These are phyloP conservation scores for Eupeodes corollae DNA, from an alignment of 1,140 invertebrate species.

Conservation along the genomic window DNA sequence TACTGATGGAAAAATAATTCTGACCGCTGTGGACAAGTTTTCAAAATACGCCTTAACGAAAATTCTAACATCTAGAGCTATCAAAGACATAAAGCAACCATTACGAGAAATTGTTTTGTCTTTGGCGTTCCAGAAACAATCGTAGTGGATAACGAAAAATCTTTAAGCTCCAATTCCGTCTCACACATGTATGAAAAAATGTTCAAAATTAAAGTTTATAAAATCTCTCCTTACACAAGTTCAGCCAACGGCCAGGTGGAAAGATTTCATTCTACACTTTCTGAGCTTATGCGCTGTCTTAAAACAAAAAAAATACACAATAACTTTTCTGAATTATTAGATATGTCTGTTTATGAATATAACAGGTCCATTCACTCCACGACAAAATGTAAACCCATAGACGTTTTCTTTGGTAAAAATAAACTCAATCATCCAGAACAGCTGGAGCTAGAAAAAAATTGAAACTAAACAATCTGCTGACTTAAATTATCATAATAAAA, in stretches of 20 bases:
- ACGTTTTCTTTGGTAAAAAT: background rate
- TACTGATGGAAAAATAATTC: background rate
- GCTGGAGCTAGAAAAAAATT: background rate
- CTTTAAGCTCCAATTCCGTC: background rate
- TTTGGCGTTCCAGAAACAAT: background rate
- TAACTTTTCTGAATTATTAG: background rate
- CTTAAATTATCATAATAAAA: constrained; percentile 4
- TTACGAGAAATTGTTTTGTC: too few species aligned
- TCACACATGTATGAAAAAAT: background rate
- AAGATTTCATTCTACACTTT: background rate
- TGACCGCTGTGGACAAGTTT: background rate
- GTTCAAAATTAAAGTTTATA: background rate
- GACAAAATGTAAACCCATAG: background rate
- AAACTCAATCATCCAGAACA: background rate
- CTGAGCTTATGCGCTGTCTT: background rate
- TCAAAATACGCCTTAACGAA: background rate
- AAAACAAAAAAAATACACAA: background rate
- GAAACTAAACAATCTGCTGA: constrained; percentile 3
- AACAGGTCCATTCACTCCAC: too few species aligned
- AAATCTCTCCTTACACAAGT: background rate
- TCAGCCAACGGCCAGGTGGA: background rate
- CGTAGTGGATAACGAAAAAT: background rate
- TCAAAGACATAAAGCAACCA: background rate
- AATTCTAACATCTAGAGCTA: background rate
- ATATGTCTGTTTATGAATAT: background rate